Evolutionary conservation across 2,113 vertebrate genomes (phyloP).

Genomic region (Microcebus ravelobensis): DNA sequence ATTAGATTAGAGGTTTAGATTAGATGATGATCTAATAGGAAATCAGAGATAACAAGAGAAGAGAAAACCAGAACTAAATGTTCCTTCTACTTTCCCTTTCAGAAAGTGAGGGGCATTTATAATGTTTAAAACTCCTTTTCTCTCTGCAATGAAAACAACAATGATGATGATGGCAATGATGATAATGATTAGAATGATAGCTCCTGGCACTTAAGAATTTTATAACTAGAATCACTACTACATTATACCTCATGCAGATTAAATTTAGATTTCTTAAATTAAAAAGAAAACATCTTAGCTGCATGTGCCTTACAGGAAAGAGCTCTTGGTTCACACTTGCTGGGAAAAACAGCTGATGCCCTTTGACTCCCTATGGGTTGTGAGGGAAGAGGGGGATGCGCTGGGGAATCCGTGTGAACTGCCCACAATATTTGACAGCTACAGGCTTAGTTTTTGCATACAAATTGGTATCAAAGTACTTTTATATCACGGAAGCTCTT

Average conservation of each 20-base stretch:
- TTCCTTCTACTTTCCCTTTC: neutral
- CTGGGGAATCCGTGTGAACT: neutral
- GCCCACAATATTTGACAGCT: neutral
- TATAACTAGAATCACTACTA: neutral
- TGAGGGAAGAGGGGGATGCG: neutral
- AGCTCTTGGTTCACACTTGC: slow-evolving; percentile 55
- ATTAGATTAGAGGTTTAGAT: neutral
- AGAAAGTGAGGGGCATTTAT: neutral
- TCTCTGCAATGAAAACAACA: neutral
- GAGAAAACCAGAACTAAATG: neutral
- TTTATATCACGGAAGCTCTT: neutral
- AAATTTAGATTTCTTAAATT: slow-evolving; percentile 46
- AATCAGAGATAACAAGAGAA: neutral
- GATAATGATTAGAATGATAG: neutral
- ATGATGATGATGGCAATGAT: accelerated
- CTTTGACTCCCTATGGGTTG: neutral
- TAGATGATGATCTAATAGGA: neutral
- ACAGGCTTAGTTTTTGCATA: neutral
- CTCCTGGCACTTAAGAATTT: neutral
- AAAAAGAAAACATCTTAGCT: neutral
- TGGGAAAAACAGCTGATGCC: neutral
- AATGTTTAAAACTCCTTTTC: neutral
- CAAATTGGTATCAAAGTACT: neutral
- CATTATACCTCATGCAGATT: neutral
- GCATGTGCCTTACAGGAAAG: neutral